A percentile compares a stretch with the other conserved stretches of the same genome.
Evolutionary conservation across 2,888 invertebrate genomes (phyloP).

Genomic region (Volucella bombylans): DNA sequence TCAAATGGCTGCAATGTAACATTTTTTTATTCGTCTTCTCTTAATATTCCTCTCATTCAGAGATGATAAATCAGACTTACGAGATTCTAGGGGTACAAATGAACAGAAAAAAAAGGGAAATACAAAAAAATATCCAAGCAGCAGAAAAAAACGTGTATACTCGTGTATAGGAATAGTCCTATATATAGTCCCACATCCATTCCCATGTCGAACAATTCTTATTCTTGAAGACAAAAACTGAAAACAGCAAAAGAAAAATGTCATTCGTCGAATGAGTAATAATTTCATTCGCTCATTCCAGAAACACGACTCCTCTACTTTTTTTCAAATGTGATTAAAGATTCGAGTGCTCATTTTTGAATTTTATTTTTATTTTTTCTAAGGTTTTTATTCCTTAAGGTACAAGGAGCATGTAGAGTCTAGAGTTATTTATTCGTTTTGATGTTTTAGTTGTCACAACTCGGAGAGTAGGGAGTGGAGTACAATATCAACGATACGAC

Average conservation of each 20-base stretch:
- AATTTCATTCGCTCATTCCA: not conserved
- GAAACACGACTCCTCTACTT: not conserved
- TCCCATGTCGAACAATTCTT: not conserved
- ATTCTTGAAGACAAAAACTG: slow-evolving; percentile 14
- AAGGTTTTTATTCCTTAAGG: no score
- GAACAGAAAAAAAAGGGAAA: no score
- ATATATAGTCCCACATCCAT: slow-evolving; percentile 34
- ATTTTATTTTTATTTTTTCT: slow-evolving; percentile 24
- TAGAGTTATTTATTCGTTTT: slow-evolving; percentile 6
- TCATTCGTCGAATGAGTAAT: slow-evolving; percentile 29
- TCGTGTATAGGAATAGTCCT: no score
- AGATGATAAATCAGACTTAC: slow-evolving; percentile 54
- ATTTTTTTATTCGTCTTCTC: not conserved
- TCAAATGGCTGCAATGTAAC: slow-evolving; percentile 6
- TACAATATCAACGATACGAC: not conserved
- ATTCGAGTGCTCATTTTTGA: slow-evolving; percentile 32
- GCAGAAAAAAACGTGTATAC: not conserved
- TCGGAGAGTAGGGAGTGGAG: not conserved
- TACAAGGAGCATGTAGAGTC: not conserved
- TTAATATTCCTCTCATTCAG: slow-evolving; percentile 30
- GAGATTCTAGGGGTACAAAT: not conserved
- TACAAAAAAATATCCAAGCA: slow-evolving; percentile 5
- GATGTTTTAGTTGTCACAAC: slow-evolving; percentile 1
- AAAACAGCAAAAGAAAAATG: slow-evolving; percentile 33
- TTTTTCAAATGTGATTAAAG: slow-evolving; percentile 59